These are phyloP conservation scores for Tor tambroides DNA, from an alignment of 2,113 vertebrate species.

Conservation along the genomic window DNA sequence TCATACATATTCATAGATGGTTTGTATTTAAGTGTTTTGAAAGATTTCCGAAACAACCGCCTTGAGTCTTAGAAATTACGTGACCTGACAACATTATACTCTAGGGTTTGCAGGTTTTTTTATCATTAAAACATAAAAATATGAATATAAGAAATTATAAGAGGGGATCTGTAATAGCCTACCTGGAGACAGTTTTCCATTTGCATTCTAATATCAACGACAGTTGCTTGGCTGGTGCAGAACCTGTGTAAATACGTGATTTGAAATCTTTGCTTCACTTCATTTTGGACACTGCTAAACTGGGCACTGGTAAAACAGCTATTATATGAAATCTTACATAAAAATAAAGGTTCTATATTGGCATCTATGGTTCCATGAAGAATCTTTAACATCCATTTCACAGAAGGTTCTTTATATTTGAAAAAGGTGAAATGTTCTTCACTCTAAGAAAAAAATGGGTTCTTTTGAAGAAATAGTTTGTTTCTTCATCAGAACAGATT, in stretches of 20 bases:
- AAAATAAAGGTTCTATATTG: neutral
- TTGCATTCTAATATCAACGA: neutral
- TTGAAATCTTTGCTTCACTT: neutral
- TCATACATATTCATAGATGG: constrained; percentile 19
- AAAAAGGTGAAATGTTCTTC: no score
- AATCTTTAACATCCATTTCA: neutral
- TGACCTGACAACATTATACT: neutral
- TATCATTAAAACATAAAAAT: neutral
- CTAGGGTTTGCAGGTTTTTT: neutral
- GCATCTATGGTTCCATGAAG: neutral
- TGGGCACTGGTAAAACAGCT: neutral
- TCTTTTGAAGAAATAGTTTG: no score
- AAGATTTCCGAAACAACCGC: neutral
- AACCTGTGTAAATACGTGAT: neutral
- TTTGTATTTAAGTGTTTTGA: neutral
- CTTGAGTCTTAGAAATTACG: neutral
- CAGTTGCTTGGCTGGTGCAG: neutral
- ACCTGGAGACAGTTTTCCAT: neutral
- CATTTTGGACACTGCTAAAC: no score
- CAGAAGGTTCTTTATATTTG: neutral
- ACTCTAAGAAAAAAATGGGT: no score
- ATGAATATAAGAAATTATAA: neutral
- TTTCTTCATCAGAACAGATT: no score
- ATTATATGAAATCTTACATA: neutral
- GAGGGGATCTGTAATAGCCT: neutral